Conservation (phyloP, 2,797 vertebrate species). For the Ptychobarbus kaznakovi region DNA sequence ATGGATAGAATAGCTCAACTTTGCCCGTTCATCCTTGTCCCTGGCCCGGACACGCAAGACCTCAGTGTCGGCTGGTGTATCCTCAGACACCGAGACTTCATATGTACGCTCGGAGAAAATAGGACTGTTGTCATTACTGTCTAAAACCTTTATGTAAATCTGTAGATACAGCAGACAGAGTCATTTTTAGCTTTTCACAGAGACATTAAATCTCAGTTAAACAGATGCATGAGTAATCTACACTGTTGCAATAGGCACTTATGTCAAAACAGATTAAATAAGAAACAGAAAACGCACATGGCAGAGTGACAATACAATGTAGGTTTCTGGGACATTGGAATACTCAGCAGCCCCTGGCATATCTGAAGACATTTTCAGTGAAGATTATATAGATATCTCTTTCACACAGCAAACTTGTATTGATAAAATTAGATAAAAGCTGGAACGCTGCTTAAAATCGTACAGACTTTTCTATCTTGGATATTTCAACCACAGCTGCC, state of each 20-base stretch:
- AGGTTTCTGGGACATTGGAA: slow-evolving; percentile 31
- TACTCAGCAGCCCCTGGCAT: slow-evolving; percentile 2
- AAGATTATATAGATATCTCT: slow-evolving; percentile 24
- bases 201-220: slow-evolving; percentile 8
- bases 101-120: slow-evolving; percentile 90
- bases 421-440: slow-evolving; percentile 41
- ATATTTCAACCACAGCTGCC: slow-evolving; percentile 12
- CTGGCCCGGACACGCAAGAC: slow-evolving; percentile 86
- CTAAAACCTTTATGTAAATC: slow-evolving; percentile 93
- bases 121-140: slow-evolving; percentile 95
- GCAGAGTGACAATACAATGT: slow-evolving; percentile 28
- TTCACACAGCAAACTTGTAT: slow-evolving; percentile 7
- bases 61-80: slow-evolving; percentile 86
- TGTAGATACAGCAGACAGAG: slow-evolving; percentile 63
- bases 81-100: slow-evolving; percentile 89
- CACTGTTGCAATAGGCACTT: not conserved
- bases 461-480: slow-evolving; percentile 20
- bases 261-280: slow-evolving; percentile 19
- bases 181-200: slow-evolving; percentile 21
- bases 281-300: slow-evolving; percentile 7
- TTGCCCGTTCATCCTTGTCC: slow-evolving; percentile 90
- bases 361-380: slow-evolving; percentile 19
- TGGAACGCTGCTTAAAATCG: slow-evolving; percentile 13
- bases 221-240: not conserved
- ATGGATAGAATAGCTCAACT: slow-evolving; percentile 92